These are phyloP conservation scores for Falco rusticolus DNA, from an alignment of 2,797 vertebrate species.

Conservation along the genomic window DNA sequence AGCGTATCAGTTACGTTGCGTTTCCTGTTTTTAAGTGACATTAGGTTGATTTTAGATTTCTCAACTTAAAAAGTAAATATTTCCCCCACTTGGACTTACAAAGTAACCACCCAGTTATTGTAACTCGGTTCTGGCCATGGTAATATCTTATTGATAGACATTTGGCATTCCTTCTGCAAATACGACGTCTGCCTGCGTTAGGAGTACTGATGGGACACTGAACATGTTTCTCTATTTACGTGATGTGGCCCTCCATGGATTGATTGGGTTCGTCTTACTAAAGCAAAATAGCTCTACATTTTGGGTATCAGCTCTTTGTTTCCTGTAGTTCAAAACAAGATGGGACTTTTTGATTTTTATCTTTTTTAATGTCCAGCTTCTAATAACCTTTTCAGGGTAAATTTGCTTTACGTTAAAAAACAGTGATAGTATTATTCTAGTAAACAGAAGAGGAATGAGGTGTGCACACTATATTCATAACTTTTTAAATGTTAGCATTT, in stretches of 20 bases:
- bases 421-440: neutral
- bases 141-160: neutral
- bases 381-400: neutral
- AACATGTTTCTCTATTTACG: neutral
- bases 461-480: neutral
- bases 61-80: slow-evolving; percentile 27
- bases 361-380: neutral
- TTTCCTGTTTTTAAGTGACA: slow-evolving; percentile 50
- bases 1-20: neutral
- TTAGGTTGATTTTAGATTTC: slow-evolving; percentile 34
- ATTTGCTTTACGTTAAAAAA: neutral
- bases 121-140: neutral
- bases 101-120: neutral
- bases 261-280: neutral
- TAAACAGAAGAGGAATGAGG: neutral
- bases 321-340: neutral
- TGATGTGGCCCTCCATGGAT: neutral
- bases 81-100: slow-evolving; percentile 5
- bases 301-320: neutral
- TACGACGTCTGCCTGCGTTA: neutral
- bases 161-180: slow-evolving; percentile 25
- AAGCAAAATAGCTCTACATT: neutral
- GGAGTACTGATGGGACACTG: neutral
- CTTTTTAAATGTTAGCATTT: neutral
- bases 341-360: neutral